phyloP scores from a whole-genome alignment of 2,113 vertebrate species.

The Corapipo altera region DNA sequence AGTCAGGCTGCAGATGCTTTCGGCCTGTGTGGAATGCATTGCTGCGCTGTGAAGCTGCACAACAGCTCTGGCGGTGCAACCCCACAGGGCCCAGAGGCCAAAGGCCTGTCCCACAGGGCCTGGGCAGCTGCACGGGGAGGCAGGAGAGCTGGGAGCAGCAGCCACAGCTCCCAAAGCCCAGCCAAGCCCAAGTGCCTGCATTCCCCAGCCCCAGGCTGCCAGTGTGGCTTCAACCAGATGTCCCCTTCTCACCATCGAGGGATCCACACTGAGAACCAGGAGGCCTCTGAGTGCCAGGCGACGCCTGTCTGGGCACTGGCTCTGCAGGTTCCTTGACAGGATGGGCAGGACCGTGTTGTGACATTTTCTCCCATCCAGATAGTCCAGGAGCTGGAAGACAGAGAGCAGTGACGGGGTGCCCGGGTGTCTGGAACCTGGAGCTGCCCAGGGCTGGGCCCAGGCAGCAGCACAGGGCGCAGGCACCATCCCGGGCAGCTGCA shows the following conservation, averaged over 20 bases:
- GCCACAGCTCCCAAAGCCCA: rapidly evolving
- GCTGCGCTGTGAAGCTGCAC: not conserved
- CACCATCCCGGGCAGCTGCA: too few species aligned
- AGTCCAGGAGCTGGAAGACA: not conserved
- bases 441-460: not conserved
- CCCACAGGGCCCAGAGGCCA: not conserved
- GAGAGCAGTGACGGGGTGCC: not conserved
- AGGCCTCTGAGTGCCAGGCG: not conserved
- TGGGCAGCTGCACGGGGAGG: rapidly evolving
- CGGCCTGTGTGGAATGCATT: too few species aligned
- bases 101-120: not conserved
- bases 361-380: not conserved
- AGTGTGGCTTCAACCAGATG: not conserved
- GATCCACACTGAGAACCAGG: not conserved
- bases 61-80: too few species aligned
- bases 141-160: not conserved
- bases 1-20: too few species aligned
- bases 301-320: not conserved
- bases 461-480: too few species aligned
- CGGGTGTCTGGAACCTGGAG: not conserved
- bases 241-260: not conserved
- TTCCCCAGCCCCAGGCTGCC: too few species aligned
- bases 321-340: not conserved
- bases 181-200: rapidly evolving
- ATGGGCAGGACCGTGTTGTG: not conserved